phyloP scores from a whole-genome alignment of 2,888 invertebrate species.

The Dynastes maya region DNA sequence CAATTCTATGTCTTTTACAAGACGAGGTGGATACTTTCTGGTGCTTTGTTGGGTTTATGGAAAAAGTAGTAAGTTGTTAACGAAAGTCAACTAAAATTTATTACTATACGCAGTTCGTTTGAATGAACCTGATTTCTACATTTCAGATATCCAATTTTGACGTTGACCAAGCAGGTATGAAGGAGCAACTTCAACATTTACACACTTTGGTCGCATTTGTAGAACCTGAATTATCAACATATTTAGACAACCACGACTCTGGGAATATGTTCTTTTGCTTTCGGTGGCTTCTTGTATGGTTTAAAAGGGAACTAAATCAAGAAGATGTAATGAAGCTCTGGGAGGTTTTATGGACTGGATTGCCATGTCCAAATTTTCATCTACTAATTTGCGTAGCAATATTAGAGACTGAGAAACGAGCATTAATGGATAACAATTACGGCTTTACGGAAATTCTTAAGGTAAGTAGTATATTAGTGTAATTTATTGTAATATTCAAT shows the following conservation, averaged over 20 bases:
- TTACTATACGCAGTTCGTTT: not conserved
- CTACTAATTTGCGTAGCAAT: constrained; percentile 94
- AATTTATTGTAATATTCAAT: no score
- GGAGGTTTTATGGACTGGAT: constrained; percentile 97
- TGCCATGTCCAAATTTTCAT: constrained; percentile 96
- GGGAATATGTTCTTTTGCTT: constrained; percentile 99
- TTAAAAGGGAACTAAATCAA: constrained; percentile 94
- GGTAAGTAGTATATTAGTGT: constrained; percentile 71
- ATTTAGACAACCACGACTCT: constrained; percentile 89
- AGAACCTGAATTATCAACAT: constrained; percentile 88
- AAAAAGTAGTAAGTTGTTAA: constrained; percentile 83
- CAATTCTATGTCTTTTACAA: constrained; percentile 89
- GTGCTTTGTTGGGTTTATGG: constrained; percentile 99
- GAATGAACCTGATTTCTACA: constrained; percentile 1
- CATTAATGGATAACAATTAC: constrained; percentile 92
- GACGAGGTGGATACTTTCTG: constrained; percentile 98
- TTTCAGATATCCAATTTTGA: constrained; percentile 91
- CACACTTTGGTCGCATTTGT: constrained; percentile 86
- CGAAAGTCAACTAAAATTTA: constrained; percentile 25
- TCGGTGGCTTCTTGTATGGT: constrained; percentile 93
- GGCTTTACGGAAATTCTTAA: constrained; percentile 97
- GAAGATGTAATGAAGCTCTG: constrained; percentile 91
- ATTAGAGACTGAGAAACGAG: constrained; percentile 89
- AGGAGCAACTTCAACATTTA: constrained; percentile 89
- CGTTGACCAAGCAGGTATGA: constrained; percentile 97